Evolutionary conservation across 2,888 invertebrate genomes (phyloP).

Genomic region (Corbicula japonica): DNA sequence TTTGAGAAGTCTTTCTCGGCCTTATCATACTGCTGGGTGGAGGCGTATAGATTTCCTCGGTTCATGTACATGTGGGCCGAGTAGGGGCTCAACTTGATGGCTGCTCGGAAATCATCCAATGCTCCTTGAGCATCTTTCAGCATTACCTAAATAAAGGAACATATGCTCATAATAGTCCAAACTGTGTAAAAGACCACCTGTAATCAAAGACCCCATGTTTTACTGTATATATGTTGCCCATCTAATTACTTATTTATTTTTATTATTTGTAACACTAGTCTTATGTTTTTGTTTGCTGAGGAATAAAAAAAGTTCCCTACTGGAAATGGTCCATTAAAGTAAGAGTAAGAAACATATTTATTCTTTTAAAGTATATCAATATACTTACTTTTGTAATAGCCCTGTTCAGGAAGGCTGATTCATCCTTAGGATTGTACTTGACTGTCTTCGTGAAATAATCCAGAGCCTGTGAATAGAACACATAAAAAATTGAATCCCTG

Average conservation of each 20-base stretch:
- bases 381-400: slow-evolving; percentile 84
- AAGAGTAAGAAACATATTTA: too few species aligned
- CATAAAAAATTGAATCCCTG: too few species aligned
- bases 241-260: too few species aligned
- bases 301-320: too few species aligned
- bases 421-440: slow-evolving; percentile 82
- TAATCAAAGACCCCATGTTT: too few species aligned
- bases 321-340: not conserved
- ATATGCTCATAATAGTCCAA: too few species aligned
- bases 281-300: too few species aligned
- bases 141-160: slow-evolving; percentile 78
- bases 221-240: too few species aligned
- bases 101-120: slow-evolving; percentile 82
- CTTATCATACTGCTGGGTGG: slow-evolving; percentile 81
- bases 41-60: slow-evolving; percentile 84
- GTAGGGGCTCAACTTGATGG: slow-evolving; percentile 83
- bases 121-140: slow-evolving; percentile 84
- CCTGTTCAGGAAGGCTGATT: slow-evolving; percentile 85
- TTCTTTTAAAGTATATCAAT: too few species aligned
- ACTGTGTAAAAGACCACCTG: too few species aligned
- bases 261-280: too few species aligned
- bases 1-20: slow-evolving; percentile 85
- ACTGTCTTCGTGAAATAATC: slow-evolving; percentile 82
- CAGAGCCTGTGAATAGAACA: slow-evolving; percentile 79
- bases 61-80: slow-evolving; percentile 86